These are phyloP conservation scores for Connochaetes taurinus DNA, from an alignment of 2,113 vertebrate species.

Conservation along the genomic window DNA sequence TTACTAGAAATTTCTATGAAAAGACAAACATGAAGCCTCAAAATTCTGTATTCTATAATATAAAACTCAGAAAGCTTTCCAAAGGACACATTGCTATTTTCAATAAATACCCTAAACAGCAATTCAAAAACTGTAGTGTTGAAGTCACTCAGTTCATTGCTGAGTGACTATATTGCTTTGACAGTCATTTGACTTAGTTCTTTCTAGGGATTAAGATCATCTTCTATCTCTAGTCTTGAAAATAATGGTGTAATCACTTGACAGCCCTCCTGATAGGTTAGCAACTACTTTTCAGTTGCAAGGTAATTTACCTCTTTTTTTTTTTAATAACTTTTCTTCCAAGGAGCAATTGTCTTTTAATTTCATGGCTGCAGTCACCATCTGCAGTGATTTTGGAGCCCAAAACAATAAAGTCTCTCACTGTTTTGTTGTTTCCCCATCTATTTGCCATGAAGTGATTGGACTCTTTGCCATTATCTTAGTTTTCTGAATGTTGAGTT, in stretches of 20 bases:
- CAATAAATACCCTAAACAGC: not conserved
- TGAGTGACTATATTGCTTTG: constrained; percentile 26
- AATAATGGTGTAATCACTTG: constrained; percentile 59
- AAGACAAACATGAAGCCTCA: not conserved
- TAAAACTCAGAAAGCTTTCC: not conserved
- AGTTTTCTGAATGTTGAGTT: not conserved
- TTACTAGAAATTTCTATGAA: not conserved
- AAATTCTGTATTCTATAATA: not conserved
- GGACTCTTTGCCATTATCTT: not conserved
- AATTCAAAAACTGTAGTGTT: not conserved
- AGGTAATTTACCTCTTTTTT: constrained; percentile 50
- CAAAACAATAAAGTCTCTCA: not conserved
- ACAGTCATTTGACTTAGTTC: constrained; percentile 40
- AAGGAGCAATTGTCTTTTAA: not conserved
- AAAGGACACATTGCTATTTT: not conserved
- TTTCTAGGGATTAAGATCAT: constrained; percentile 48
- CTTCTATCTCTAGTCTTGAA: constrained; percentile 48
- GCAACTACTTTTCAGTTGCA: constrained; percentile 53
- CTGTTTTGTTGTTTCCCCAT: not conserved
- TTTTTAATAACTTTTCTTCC: not conserved
- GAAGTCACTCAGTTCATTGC: not conserved
- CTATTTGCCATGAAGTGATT: not conserved
- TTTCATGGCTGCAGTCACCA: not conserved
- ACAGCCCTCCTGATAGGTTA: constrained; percentile 61
- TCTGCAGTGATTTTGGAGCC: not conserved